Evolutionary conservation across 2,113 vertebrate genomes (phyloP), one percentile per base, ranked within the genome.

Genomic region (Anhinga anhinga): DNA sequence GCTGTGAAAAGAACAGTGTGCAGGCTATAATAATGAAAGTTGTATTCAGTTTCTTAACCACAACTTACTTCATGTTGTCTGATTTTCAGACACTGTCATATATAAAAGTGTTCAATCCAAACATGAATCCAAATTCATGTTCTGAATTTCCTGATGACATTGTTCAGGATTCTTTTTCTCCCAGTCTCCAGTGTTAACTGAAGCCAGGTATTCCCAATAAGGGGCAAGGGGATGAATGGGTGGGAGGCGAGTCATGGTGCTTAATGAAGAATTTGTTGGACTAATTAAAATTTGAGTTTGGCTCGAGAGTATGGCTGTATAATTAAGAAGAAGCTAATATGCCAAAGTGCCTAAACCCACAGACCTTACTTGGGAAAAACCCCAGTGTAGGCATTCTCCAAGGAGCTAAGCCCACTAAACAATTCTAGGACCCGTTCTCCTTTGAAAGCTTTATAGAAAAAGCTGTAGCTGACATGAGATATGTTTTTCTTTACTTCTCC

Each of bases 281-380:
- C 55, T 59, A 78, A 78, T 65, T 84, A 74, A 90, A 90, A 55
- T n/a, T 15, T 81, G 21, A 77, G 16, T 84, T 88, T 85, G 58
- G 18, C 47, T 82, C 53, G 59, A 36, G 23, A 63, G 22, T 11
- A 30, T 36, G 52, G n/a, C 22, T 85, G 42, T 61, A 59, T 79
- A 93, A 34, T 92, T 94, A 94, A 95, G 90, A 92, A 93, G 83
- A 93, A 96, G 70, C 29, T 95, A 93, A 91, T 81, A 70, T 70
- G 44, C 23, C 34, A 77, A 21, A 78, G 8, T 36, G 32, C 10
- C 23, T 42, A 63, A 83, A 52, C 27, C 56, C 32, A 34, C 7
- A 85, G 34, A 74, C 11, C 19, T 56, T 44, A 30, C n/a, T 56
- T 66, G 36, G 14, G 53, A 50, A 56, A 94, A 89, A 69, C 0